phyloP scores from a whole-genome alignment of 2,797 vertebrate species.

The Argentina silus region DNA sequence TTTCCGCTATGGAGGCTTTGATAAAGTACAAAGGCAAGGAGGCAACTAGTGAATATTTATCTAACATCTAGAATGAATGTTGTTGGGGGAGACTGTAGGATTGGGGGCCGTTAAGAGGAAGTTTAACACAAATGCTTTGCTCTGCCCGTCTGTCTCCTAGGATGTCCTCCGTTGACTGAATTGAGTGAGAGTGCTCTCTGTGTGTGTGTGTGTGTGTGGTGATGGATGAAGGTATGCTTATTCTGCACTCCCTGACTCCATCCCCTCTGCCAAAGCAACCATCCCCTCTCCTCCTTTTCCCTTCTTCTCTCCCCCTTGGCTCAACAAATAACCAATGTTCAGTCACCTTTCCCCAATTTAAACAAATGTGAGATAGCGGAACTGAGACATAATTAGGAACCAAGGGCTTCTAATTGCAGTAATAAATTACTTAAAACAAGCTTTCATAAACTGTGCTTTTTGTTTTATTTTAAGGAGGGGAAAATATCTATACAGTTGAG shows the following conservation, averaged over 20 bases:
- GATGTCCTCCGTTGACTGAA: too few relatives aligned
- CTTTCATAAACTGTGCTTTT: conserved; percentile 60
- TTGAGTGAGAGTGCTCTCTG: background rate
- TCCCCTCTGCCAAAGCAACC: conserved; percentile 62
- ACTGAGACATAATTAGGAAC: conserved; percentile 73
- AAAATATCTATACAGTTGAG: background rate
- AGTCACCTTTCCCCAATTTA: conserved; percentile 71
- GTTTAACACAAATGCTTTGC: background rate
- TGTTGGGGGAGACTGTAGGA: too few relatives aligned
- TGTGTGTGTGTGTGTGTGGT: conserved; percentile 24
- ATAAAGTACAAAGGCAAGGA: background rate
- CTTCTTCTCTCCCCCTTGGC: conserved; percentile 43
- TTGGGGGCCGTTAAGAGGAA: background rate
- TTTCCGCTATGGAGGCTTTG: background rate
- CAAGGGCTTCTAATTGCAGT: conserved; percentile 52
- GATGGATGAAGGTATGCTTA: conserved; percentile 73
- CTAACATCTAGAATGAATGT: too few relatives aligned
- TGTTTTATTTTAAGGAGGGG: background rate
- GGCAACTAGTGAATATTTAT: background rate
- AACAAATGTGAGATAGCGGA: conserved; percentile 75
- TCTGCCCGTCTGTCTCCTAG: background rate
- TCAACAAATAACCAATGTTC: conserved; percentile 70
- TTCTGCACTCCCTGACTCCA: conserved; percentile 57
- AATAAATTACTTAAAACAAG: conserved; percentile 71
- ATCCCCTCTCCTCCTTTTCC: conserved; percentile 51